Evolutionary conservation across 2,113 vertebrate species (phyloP), one percentile per base, ranked within the genome.

Genomic region (Dissostichus mawsoni): DNA sequence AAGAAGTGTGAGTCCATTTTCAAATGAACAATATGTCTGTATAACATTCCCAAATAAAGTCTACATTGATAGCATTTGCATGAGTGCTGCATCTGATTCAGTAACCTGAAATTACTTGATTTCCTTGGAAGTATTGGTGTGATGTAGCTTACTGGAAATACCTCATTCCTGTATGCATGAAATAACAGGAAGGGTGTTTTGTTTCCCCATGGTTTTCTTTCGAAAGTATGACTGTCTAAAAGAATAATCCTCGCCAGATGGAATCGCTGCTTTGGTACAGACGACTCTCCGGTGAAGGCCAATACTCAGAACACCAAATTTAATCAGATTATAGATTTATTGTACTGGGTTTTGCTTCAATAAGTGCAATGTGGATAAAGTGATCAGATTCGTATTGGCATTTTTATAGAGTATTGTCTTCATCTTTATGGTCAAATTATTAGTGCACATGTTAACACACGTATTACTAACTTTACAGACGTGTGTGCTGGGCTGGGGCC

Each of bases 31-130:
- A 3, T 53, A 8, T 14, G 33, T 33, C 14, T 33, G 36, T 47
- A 74, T n/a, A 23, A 64, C 36, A 41, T 41, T 41, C 36, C 36
- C 36, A 8, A 36, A 57, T 57, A 0, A 33, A n/a, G 5, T 36
- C 33, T 56, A 64, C 13, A 18, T 11, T 11, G 12, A 55, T 20
- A 58, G 51, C n/a, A 7, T 29, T 45, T 11, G 8, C n/a, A 44
- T 17, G 50, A 36, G 25, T 23, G 3, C 23, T 53, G 55, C 53
- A 64, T 80, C 48, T 68, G 41, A 70, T 63, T 83, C 50, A 41
- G 58, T 45, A 45, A 59, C 10, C 2, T 51, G 20, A 45, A 48
- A 36, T 61, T 51, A 45, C 18, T 69, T 44, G 18, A 41, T 52
- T 23, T 20, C 4, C 20, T 9, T 61, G 44, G 9, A 45, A 16